Evolutionary conservation across 2,888 invertebrate genomes (phyloP), one percentile per base, ranked within the genome.

Genomic region (Didymodactylos carnosus): DNA sequence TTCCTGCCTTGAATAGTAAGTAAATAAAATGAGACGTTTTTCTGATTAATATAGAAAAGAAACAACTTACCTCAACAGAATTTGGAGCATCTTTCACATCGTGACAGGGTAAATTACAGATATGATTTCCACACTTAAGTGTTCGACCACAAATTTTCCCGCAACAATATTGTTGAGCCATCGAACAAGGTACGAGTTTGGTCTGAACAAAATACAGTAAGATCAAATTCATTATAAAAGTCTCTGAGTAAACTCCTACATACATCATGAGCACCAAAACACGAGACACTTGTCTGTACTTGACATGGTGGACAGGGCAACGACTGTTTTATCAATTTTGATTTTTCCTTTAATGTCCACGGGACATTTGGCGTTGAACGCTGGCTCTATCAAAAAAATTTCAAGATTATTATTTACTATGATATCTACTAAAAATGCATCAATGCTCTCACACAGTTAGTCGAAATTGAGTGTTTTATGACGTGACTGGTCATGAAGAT

Each of bases 61-160:
- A 72, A 72, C 73, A 74, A 25, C 71, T 41, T 69, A 41, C 76
- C 69, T 77, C 75, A 14, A 74, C 43, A 29, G 77, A 76, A 49
- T 77, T 76, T 73, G 29, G 19, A 10, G n/a, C 53, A 53, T 76
- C 76, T 13, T 80, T 79, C n/a, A 82, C 80, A 19, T 75, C 76
- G 78, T 94, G 94, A 81, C 94, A 94, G 23, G 86, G 83, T 71
- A 87, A 80, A 23, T 84, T 81, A 81, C 94, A 94, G 0, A 80
- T 84, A 80, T 86, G 86, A 78, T 85, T 85, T 16, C 80, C 80
- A 79, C 86, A 86, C 3, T 78, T 70, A 72, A 85, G 78, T 8
- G 74, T 25, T 19, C 83, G 78, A 0, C 83, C 84, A 80, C 86
- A 86, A 23, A 77, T 77, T 27, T 83, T 79, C 4, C 81, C 81